Base-by-base conservation (phyloP, 2,888 invertebrate species). In the Euspilapteryx auroguttella region DNA sequence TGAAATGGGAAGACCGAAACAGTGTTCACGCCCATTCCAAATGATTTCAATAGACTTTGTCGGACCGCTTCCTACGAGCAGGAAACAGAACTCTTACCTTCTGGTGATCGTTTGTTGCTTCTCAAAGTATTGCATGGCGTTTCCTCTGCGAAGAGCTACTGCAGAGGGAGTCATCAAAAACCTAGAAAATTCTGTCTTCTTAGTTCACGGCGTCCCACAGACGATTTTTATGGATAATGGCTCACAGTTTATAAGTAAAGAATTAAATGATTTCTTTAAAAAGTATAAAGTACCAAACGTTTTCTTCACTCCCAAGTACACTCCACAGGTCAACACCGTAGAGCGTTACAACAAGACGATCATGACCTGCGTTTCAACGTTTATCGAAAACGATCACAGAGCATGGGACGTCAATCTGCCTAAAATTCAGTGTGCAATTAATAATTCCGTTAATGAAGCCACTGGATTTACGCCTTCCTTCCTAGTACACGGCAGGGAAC, bases 41-140 rank as follows among this genome's bases (percentile, higher is more conserved):
- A 35, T 15, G 12, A 21, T 40, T 3, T 35, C 35, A 1, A 29
- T 42, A 1, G 43, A 45, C 28, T 12, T 45, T 1, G 29, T 44
- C 2, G 43, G 46, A 10, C 38, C 41, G 4, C 9, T 45, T 2
- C 42, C 44, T 0, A 4, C 2, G 2, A 17, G 32, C 0, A 10
- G 37, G 5, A 37, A 37, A 23, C 35, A 32, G 6, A 33, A 39
- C 21, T 20, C 2, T 3, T 38, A 32, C 14, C 26, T 40, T 0
- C 29, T 43, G 1, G 42, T 41, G 1, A 21, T 39, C 1, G 36
- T 33, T 1, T 41, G 41, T 25, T 41, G 39, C 17, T 42, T 41
- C 20, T 34, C 35, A 2, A 38, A 42, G 32, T 45, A 34, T 20
- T 40, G 36, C 10, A 8, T 35, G 0, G 4, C 37, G 1, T 41